Base-by-base conservation (phyloP, 2,888 invertebrate genomes). In the Diaphora mendica region DNA sequence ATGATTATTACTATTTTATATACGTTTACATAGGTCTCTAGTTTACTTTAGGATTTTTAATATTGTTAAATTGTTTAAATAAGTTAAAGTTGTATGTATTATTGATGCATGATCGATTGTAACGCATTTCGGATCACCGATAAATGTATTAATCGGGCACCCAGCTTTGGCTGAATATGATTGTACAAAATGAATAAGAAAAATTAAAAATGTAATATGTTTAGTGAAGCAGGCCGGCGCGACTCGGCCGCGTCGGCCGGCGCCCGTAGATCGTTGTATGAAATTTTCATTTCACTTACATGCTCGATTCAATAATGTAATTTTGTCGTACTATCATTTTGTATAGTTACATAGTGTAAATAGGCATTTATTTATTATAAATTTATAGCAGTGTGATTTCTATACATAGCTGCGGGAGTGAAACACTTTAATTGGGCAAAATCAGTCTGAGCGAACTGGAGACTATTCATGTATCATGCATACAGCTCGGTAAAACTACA, bases 301-400 rank as follows among this genome's bases (percentile, higher is more conserved):
- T 89, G 94, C 95, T 94, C 93, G 91, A 92, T 92, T 92, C 91
- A 90, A 93, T 92, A 91, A 90, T 94, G 94, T 95, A 92, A 93
- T 93, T 94, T 95, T 86, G 93, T 92, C 93, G 93, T 94, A 93
- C 94, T 94, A 94, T 94, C 94, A 93, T 95, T 95, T 95, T 95
- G 95, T 95, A 95, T 95, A 95, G 95, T 93, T 93, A 94, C 94
- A 94, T 95, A 95, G 95, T 95, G 95, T 95, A 95, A 95, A 95
- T 95, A 95, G 95, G 95, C 95, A 95, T 95, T 95, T 95, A 95
- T 95, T 95, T 95, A 95, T 95, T 95, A 94, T 95, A 94, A 95
- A 95, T 94, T 94, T 91, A 94, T 94, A 94, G 94, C 95, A 92
- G 94, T 93, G 94, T 94, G 94, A 91, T 93, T 94, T 94, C 93